These are phyloP conservation scores for Anthopleura xanthogrammica DNA, from an alignment of 92 coral and sea anemone species.

Conservation along the genomic window DNA sequence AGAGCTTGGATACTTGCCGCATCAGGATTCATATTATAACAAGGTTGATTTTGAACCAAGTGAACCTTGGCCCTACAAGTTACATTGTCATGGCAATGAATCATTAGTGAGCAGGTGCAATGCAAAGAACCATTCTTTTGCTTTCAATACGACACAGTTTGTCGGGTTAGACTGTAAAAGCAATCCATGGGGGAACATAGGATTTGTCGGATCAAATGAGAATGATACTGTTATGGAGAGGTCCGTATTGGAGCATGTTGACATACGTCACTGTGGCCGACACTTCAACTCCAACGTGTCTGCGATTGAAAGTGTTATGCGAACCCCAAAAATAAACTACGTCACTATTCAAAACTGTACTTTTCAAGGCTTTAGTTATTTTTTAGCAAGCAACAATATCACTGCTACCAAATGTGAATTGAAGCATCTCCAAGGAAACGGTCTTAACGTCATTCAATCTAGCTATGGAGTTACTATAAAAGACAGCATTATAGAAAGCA, in stretches of 20 bases:
- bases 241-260: conserved; percentile 46
- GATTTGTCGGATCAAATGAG: conserved; percentile 35
- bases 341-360: conserved; percentile 46
- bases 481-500: conserved; percentile 18
- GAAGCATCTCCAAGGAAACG: conserved; percentile 16
- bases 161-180: conserved; percentile 32
- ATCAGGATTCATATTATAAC: background rate
- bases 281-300: conserved; percentile 33
- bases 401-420: conserved; percentile 19
- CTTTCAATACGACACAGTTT: background rate
- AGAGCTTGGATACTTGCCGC: conserved; percentile 47
- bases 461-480: conserved; percentile 12
- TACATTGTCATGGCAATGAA: conserved; percentile 54
- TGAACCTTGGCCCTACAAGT: conserved; percentile 34
- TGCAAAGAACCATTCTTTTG: background rate
- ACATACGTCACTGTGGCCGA: conserved; percentile 51
- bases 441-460: conserved; percentile 29
- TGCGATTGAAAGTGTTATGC: conserved; percentile 43
- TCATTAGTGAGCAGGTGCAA: conserved; percentile 36
- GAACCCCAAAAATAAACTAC: conserved; percentile 29
- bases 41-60: background rate
- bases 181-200: conserved; percentile 60
- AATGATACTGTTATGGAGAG: background rate
- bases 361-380: conserved; percentile 37
- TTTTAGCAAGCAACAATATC: conserved; percentile 9